Percentiles rank a stretch among this genome's conserved stretches.
phyloP scores from a whole-genome alignment of 2,113 vertebrate genomes.

The Microtus pennsylvanicus region DNA sequence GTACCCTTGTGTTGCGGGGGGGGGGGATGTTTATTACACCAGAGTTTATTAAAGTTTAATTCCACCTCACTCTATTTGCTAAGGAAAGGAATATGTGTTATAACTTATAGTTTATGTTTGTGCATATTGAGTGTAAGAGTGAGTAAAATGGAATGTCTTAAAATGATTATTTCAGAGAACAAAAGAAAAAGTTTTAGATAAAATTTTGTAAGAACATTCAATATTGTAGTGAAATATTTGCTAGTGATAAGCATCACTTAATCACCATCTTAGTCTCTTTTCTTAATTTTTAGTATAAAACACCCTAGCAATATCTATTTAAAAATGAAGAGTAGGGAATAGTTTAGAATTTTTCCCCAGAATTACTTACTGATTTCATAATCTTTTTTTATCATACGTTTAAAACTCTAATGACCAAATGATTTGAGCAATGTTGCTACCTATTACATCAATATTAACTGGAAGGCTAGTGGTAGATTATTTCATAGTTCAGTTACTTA shows the following conservation, averaged over 20 bases:
- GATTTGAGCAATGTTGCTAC: background rate
- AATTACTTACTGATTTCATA: background rate
- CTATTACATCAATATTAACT: background rate
- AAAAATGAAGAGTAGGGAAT: background rate
- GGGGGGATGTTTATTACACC: constrained; percentile 50
- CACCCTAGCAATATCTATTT: background rate
- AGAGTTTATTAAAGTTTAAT: constrained; percentile 58
- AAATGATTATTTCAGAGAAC: background rate
- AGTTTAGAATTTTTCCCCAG: background rate
- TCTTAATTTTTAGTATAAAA: no score
- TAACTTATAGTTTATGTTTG: background rate
- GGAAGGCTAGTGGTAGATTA: background rate
- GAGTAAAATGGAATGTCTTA: background rate
- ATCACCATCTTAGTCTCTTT: background rate
- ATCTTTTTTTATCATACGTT: background rate
- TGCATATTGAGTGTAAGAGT: background rate
- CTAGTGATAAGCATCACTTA: background rate
- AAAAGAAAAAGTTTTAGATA: background rate
- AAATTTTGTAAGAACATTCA: background rate
- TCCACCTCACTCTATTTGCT: constrained; percentile 45
- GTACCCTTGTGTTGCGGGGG: background rate
- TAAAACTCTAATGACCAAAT: background rate
- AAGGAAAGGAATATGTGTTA: constrained; percentile 41
- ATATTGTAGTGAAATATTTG: background rate
- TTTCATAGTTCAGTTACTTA: background rate